Conservation (phyloP, 2,888 invertebrate genomes). For the Cephonodes hylas region DNA sequence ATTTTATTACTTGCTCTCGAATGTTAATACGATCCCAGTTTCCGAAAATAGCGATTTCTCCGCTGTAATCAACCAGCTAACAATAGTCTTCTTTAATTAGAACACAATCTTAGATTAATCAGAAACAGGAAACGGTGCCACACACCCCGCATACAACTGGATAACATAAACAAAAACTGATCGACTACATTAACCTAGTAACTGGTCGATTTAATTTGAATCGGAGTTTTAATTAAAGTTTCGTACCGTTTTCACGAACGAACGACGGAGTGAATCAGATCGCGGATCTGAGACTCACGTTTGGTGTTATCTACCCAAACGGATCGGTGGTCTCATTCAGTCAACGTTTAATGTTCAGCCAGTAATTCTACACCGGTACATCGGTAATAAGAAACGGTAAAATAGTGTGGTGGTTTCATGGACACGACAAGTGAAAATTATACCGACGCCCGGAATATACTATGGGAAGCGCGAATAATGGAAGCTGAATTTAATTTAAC, state of each 20-base stretch:
- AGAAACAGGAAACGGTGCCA: background rate
- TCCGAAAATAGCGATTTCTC: too few relatives aligned
- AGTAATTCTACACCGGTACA: slow-evolving; percentile 51
- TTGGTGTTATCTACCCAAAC: slow-evolving; percentile 59
- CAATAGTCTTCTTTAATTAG: background rate
- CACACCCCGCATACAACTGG: slow-evolving; percentile 4
- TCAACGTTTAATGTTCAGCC: slow-evolving; percentile 47
- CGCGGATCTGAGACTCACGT: slow-evolving; percentile 62
- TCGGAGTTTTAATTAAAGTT: slow-evolving; percentile 60
- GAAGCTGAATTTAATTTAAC: background rate
- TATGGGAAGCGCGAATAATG: background rate
- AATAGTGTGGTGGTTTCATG: slow-evolving; percentile 21
- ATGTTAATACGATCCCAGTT: background rate
- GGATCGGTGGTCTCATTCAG: slow-evolving; percentile 61
- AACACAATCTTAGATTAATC: slow-evolving; percentile 1
- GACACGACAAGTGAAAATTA: slow-evolving; percentile 11
- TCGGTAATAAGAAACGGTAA: slow-evolving; percentile 24
- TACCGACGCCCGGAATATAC: background rate
- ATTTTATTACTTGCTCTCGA: too few relatives aligned
- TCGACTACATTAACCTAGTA: slow-evolving; percentile 52
- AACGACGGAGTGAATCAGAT: slow-evolving; percentile 37
- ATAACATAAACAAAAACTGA: slow-evolving; percentile 40
- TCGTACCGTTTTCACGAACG: slow-evolving; percentile 53
- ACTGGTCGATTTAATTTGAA: slow-evolving; percentile 46
- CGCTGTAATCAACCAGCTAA: too few relatives aligned